A percentile compares a stretch with the other conserved stretches of the same genome.
These are phyloP conservation scores for Champsocephalus esox DNA, from an alignment of 2,797 vertebrate genomes.

Conservation along the genomic window DNA sequence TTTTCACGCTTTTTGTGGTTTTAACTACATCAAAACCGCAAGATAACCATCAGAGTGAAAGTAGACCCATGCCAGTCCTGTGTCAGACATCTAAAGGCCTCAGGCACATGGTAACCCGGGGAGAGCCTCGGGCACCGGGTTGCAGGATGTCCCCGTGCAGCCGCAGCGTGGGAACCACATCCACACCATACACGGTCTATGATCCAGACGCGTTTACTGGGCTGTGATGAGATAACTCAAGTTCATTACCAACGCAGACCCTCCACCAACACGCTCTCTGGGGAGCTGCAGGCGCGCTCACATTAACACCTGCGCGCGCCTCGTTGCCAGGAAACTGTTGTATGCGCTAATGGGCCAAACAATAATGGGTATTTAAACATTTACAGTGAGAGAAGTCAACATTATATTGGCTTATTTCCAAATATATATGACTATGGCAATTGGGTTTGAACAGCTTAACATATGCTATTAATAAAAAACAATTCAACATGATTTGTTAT, in stretches of 20 bases:
- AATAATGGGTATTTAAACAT: neutral
- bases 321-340: slow-evolving; percentile 42
- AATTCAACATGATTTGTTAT: no score
- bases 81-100: neutral
- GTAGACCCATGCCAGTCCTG: neutral
- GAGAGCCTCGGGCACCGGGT: neutral
- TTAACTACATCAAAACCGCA: neutral
- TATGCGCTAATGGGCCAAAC: neutral
- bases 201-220: slow-evolving; percentile 70
- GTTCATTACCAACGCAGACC: slow-evolving; percentile 79
- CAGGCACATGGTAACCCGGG: slow-evolving; percentile 26
- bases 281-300: slow-evolving; percentile 21
- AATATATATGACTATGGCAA: no score
- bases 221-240: slow-evolving; percentile 81
- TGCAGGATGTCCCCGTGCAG: neutral
- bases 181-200: no score
- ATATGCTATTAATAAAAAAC: no score
- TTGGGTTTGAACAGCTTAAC: no score
- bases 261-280: slow-evolving; percentile 9
- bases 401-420: neutral
- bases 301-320: neutral
- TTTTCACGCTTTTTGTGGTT: no score
- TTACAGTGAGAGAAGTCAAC: neutral
- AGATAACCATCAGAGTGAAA: neutral
- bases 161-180: slow-evolving; percentile 67